Percentiles rank a stretch among this genome's conserved stretches.
These are phyloP conservation scores for Machimus atricapillus DNA, from an alignment of 2,888 invertebrate genomes.

Conservation along the genomic window DNA sequence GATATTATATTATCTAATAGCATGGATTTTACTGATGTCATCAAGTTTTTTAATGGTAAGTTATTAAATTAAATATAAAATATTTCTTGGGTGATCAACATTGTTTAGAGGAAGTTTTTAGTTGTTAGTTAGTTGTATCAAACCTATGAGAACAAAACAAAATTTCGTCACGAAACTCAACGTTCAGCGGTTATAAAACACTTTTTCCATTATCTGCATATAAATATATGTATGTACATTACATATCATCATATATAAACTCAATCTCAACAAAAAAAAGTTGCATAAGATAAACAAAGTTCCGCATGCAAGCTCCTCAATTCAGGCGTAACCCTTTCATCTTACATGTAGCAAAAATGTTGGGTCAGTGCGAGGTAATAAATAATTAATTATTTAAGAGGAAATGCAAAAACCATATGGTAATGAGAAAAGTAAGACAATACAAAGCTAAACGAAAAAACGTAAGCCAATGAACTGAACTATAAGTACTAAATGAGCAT, in stretches of 20 bases:
- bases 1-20: constrained; percentile 94
- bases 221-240: too few species aligned
- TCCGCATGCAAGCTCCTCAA: background rate
- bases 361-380: background rate
- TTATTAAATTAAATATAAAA: constrained; percentile 25
- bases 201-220: too few species aligned
- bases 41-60: constrained; percentile 96
- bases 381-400: background rate
- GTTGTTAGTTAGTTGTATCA: too few species aligned
- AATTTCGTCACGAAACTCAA: too few species aligned
- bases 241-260: background rate
- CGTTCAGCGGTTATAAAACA: too few species aligned
- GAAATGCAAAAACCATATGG: background rate
- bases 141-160: too few species aligned
- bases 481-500: background rate
- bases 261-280: background rate
- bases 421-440: background rate
- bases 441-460: background rate
- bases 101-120: background rate
- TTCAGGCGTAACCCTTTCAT: background rate
- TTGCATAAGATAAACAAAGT: background rate
- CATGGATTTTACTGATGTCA: constrained; percentile 98
- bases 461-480: background rate
- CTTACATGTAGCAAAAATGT: background rate
- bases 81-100: background rate